Percentiles rank a stretch among this genome's conserved stretches.
phyloP scores from a whole-genome alignment of 2,113 vertebrate species.

The Hippolais icterina region DNA sequence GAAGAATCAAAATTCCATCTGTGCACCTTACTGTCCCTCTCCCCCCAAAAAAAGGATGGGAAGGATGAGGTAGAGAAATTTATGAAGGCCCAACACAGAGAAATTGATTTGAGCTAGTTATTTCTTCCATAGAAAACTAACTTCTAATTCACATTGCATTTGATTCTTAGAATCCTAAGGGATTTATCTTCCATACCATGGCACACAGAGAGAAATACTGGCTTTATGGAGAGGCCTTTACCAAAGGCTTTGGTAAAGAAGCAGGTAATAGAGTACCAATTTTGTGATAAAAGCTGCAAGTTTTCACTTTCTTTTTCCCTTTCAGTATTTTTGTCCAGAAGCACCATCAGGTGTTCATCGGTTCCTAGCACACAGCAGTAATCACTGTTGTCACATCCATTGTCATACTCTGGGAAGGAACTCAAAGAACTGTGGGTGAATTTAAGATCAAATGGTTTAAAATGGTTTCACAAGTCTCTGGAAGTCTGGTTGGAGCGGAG shows the following conservation, averaged over 20 bases:
- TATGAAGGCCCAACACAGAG: neutral
- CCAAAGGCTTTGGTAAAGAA: neutral
- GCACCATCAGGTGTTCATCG: neutral
- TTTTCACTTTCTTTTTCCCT: neutral
- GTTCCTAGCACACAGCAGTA: neutral
- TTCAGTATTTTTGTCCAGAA: neutral
- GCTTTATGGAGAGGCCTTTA: neutral
- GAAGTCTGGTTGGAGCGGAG: neutral
- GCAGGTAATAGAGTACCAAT: neutral
- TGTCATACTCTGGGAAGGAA: neutral
- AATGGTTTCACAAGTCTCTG: neutral
- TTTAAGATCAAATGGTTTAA: neutral
- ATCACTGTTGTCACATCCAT: neutral
- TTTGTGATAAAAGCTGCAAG: neutral
- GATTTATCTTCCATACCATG: neutral
- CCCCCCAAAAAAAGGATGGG: rapidly evolving
- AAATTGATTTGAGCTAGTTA: neutral
- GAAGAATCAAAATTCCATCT: neutral
- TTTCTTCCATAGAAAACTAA: neutral
- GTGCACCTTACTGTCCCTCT: rapidly evolving
- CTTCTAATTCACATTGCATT: neutral
- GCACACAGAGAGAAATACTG: neutral
- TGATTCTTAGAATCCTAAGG: neutral
- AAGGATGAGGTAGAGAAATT: neutral
- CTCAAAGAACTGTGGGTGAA: neutral